These are phyloP conservation scores for Acanthacorydalis orientalis DNA, from an alignment of 2,888 invertebrate genomes.

Conservation along the genomic window DNA sequence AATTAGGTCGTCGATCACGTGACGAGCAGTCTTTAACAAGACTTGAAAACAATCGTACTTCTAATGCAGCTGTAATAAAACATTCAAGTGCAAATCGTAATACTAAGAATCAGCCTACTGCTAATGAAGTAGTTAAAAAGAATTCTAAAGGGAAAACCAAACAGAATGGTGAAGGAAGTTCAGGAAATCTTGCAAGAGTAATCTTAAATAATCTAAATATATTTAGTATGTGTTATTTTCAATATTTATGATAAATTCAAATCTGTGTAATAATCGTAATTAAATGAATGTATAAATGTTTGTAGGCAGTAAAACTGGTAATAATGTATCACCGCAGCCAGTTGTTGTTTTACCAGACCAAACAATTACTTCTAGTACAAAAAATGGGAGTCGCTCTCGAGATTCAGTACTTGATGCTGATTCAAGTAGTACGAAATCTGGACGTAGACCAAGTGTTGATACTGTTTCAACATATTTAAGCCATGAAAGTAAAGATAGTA, in stretches of 20 bases:
- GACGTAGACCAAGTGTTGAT: slow-evolving; percentile 67
- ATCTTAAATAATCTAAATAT: slow-evolving; percentile 69
- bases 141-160: slow-evolving; percentile 25
- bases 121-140: slow-evolving; percentile 20
- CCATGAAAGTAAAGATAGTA: slow-evolving; percentile 61
- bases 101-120: slow-evolving; percentile 21
- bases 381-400: slow-evolving; percentile 14
- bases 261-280: neutral
- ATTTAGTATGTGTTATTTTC: slow-evolving; percentile 37
- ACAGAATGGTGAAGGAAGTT: slow-evolving; percentile 27
- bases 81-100: slow-evolving; percentile 16
- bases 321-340: slow-evolving; percentile 9
- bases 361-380: slow-evolving; percentile 12
- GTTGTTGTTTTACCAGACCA: neutral
- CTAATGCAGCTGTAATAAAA: slow-evolving; percentile 13
- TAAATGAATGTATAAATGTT: slow-evolving; percentile 8
- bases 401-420: slow-evolving; percentile 39
- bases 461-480: slow-evolving; percentile 81
- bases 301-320: slow-evolving; percentile 8
- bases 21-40: slow-evolving; percentile 13
- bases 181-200: slow-evolving; percentile 54
- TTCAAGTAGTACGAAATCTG: slow-evolving; percentile 57
- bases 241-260: slow-evolving; percentile 11
- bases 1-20: slow-evolving; percentile 19
- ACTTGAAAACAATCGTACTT: slow-evolving; percentile 4